phyloP scores from a whole-genome alignment of 2,797 vertebrate species.

The Sciaenops ocellatus region DNA sequence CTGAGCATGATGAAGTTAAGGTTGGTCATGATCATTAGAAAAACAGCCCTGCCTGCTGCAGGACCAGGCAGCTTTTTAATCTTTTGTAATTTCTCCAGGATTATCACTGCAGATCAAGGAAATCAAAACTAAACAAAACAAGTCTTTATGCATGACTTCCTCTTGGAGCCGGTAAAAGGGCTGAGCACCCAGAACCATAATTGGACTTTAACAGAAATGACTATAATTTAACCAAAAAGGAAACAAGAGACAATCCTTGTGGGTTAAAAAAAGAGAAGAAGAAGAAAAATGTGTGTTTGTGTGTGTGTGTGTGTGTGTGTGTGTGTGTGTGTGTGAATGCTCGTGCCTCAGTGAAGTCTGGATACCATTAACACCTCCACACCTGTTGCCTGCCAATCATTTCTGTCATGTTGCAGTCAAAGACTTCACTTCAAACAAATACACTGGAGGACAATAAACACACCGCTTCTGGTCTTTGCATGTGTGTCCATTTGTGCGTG shows the following conservation, averaged over 20 bases:
- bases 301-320: not conserved
- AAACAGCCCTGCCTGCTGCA: not conserved
- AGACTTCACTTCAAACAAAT: constrained; percentile 57
- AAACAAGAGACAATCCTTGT: not conserved
- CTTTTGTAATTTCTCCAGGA: constrained; percentile 10
- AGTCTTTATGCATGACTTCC: constrained; percentile 30
- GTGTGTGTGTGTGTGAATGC: constrained; percentile 10
- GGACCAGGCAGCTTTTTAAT: constrained; percentile 8
- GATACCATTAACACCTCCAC: constrained; percentile 53
- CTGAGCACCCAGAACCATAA: not conserved
- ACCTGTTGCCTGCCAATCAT: constrained; percentile 62
- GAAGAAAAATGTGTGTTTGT: no score
- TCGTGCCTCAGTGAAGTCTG: constrained; percentile 43
- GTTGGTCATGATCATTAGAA: not conserved
- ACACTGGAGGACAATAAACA: constrained; percentile 44
- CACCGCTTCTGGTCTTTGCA: constrained; percentile 25
- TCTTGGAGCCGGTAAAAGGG: not conserved
- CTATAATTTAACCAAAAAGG: not conserved
- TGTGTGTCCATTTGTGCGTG: not conserved
- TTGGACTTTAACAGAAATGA: not conserved
- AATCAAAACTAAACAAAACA: constrained; percentile 7
- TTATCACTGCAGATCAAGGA: constrained; percentile 28
- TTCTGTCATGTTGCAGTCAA: constrained; percentile 37
- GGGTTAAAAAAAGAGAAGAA: not conserved
- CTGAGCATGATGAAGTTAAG: not conserved